phyloP scores from a whole-genome alignment of 2,888 invertebrate genomes.

The Leistus spinibarbis region DNA sequence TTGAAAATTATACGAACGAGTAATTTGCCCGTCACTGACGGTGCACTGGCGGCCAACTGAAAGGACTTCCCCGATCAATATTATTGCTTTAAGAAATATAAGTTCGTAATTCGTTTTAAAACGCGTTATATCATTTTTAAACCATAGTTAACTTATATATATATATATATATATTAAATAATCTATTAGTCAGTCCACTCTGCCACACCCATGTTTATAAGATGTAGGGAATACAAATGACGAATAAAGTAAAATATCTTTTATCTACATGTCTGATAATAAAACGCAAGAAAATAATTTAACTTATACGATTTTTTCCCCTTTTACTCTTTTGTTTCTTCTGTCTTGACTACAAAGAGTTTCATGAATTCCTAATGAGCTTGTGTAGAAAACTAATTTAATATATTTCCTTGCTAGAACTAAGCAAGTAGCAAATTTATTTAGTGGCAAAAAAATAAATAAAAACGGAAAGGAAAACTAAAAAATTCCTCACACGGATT shows the following conservation, averaged over 20 bases:
- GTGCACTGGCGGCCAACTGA: too few relatives aligned
- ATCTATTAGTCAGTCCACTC: too few relatives aligned
- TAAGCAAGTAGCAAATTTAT: not conserved
- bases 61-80: too few relatives aligned
- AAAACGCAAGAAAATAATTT: not conserved
- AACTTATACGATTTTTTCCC: not conserved
- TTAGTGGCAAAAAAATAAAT: not conserved
- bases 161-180: too few relatives aligned
- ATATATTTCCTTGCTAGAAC: not conserved
- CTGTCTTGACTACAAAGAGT: not conserved
- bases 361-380: not conserved
- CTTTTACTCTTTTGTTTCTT: not conserved
- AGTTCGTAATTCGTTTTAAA: too few relatives aligned
- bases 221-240: not conserved
- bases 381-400: not conserved
- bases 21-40: too few relatives aligned
- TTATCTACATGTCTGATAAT: not conserved
- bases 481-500: not conserved
- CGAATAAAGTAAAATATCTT: not conserved
- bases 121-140: too few relatives aligned
- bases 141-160: too few relatives aligned
- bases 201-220: too few relatives aligned
- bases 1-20: too few relatives aligned
- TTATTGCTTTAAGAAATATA: too few relatives aligned
- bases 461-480: not conserved